Percentiles rank a stretch among this genome's conserved stretches.
Evolutionary conservation across 92 coral and sea anemone species (phyloP).

Genomic region (Desmophyllum pertusum): DNA sequence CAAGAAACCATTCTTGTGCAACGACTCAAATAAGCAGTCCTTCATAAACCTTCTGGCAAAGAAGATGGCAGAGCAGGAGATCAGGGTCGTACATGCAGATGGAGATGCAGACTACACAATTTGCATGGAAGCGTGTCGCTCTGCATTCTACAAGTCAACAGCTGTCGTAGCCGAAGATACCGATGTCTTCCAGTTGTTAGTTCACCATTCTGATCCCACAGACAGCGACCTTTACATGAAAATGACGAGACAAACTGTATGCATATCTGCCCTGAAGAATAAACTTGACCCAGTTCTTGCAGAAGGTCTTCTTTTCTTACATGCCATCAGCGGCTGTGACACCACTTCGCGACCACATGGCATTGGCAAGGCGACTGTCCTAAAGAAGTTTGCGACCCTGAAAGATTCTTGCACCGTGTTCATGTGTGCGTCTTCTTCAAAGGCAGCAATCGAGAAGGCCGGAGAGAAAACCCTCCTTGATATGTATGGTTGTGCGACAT

Average conservation of each 20-base stretch:
- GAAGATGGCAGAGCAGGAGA: not conserved
- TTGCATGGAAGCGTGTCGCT: not conserved
- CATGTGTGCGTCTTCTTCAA: slow-evolving; percentile 20
- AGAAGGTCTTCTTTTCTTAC: slow-evolving; percentile 14
- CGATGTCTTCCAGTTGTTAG: slow-evolving; percentile 33
- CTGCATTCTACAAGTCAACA: not conserved
- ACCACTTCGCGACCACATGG: slow-evolving; percentile 28
- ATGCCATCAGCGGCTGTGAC: slow-evolving; percentile 45
- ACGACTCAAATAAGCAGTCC: no score
- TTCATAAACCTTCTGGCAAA: no score
- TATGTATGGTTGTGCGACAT: slow-evolving; percentile 12
- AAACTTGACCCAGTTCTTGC: slow-evolving; percentile 11
- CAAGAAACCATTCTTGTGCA: no score
- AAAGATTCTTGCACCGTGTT: not conserved
- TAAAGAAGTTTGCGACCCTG: slow-evolving; percentile 26
- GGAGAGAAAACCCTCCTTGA: slow-evolving; percentile 48
- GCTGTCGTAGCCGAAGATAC: slow-evolving; percentile 39
- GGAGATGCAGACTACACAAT: slow-evolving; percentile 31
- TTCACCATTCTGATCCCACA: slow-evolving; percentile 15
- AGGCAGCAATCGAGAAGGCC: slow-evolving; percentile 23
- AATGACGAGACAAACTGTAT: slow-evolving; percentile 17
- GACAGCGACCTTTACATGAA: slow-evolving; percentile 41
- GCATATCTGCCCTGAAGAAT: not conserved
- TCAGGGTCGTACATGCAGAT: not conserved
- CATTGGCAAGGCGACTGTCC: not conserved